Conservation (phyloP, 2,797 vertebrate species). For the Epinephelus awoara region DNA sequence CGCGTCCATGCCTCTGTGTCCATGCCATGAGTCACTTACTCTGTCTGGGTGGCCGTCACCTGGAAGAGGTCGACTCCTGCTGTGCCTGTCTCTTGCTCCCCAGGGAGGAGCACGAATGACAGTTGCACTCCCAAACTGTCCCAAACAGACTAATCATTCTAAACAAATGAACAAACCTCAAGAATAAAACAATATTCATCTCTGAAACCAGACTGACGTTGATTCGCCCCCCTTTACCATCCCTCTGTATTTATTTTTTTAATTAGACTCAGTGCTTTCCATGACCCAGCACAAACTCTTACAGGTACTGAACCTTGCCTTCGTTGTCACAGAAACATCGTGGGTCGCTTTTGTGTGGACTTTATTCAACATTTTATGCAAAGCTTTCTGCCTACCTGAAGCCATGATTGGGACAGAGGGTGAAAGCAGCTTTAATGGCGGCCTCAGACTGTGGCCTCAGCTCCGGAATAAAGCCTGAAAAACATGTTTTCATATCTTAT, state of each 20-base stretch:
- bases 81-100: too few species aligned
- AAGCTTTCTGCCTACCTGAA: conserved; percentile 9
- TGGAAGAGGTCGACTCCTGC: too few species aligned
- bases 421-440: not conserved
- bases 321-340: conserved; percentile 30
- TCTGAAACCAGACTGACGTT: not conserved
- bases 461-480: not conserved
- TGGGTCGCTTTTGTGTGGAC: not conserved
- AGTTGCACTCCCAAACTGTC: too few species aligned
- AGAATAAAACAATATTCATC: not conserved
- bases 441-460: not conserved
- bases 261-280: conserved; percentile 7
- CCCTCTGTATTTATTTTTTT: not conserved
- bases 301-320: not conserved
- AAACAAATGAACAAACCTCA: not conserved
- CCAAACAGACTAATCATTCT: too few species aligned
- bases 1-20: too few species aligned
- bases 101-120: too few species aligned
- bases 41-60: too few species aligned
- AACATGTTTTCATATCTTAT: conserved; percentile 13
- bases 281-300: not conserved
- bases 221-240: not conserved
- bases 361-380: conserved; percentile 3
- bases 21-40: too few species aligned
- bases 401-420: not conserved